phyloP scores from a whole-genome alignment of 2,888 invertebrate species.

The Meta bourneti region DNA sequence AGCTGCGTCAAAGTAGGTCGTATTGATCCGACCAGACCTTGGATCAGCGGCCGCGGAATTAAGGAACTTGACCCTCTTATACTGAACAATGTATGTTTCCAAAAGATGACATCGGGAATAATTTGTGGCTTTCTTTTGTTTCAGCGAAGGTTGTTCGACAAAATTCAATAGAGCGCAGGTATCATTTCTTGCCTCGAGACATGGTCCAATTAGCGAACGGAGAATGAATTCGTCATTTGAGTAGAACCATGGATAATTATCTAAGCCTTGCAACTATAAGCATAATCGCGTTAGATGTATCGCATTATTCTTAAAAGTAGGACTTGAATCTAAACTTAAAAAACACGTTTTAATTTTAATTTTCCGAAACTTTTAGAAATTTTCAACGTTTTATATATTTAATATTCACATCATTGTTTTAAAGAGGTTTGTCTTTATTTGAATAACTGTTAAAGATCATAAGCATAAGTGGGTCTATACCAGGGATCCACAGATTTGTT shows the following conservation, averaged over 20 bases:
- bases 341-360: too few species aligned
- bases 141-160: too few species aligned
- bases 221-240: not conserved
- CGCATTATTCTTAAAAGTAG: not conserved
- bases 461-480: too few species aligned
- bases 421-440: too few species aligned
- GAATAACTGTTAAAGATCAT: too few species aligned
- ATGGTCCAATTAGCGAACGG: not conserved
- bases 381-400: too few species aligned
- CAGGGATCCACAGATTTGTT: too few species aligned
- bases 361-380: too few species aligned
- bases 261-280: not conserved
- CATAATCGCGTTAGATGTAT: not conserved
- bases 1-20: conserved; percentile 60
- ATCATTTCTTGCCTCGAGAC: not conserved
- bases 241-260: not conserved
- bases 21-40: conserved; percentile 62
- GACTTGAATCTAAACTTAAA: not conserved
- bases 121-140: not conserved
- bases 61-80: conserved; percentile 58
- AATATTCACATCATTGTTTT: too few species aligned
- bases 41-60: conserved; percentile 27
- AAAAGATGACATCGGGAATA: not conserved
- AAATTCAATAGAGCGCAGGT: too few species aligned
- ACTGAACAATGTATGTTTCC: conserved; percentile 26